Base-by-base conservation (phyloP, 2,113 vertebrate genomes). In the Haplotaxodon microlepis region DNA sequence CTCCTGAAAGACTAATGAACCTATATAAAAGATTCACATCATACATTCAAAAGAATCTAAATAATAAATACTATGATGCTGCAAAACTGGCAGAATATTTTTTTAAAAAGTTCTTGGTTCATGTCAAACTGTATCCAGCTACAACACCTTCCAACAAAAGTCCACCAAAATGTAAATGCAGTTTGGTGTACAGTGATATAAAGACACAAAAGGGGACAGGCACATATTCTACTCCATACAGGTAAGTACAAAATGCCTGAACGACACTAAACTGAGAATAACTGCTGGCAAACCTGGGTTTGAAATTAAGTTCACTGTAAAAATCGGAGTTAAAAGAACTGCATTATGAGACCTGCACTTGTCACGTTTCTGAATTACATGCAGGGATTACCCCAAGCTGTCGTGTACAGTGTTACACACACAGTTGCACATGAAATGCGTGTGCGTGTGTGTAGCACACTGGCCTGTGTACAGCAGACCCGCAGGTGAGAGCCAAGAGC, bases 401-500 rank as follows among this genome's bases (percentile, higher is more conserved):
- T 54, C 9, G 12, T 5, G 24, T 83, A 31, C 19, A 36, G 47
- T 88, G 61, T 82, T 61, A 66, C 38, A 66, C 19, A 1, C 19
- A 38, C 34, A 66, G 61, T 13, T 66, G 10, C 34, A 66, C 61
- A 38, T 13, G 61, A 66, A 12, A 21, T 38, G 21, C 17, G 69
- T 45, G 21, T 10, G 13, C 8, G 13, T 38, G 19, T 29, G 57
- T 50, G 78, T 63, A 76, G 76, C 47, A 88, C 54, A 73, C 63
- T 87, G 40, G 80, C 45, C 88, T 66, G 47, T 81, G 54, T n/a
- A 13, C 10, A 63, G 50, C 21, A 82, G 57, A 81, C 84, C 53
- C n/a, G 42, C 84, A 93, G 85, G 71, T 92, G 79, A 86, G 38
- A 84, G 88, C 89, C 88, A 87, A 85, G 47, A 88, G 81, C 85